Base-by-base conservation (phyloP, 2,888 invertebrate species). In the Aphrophora alni region DNA sequence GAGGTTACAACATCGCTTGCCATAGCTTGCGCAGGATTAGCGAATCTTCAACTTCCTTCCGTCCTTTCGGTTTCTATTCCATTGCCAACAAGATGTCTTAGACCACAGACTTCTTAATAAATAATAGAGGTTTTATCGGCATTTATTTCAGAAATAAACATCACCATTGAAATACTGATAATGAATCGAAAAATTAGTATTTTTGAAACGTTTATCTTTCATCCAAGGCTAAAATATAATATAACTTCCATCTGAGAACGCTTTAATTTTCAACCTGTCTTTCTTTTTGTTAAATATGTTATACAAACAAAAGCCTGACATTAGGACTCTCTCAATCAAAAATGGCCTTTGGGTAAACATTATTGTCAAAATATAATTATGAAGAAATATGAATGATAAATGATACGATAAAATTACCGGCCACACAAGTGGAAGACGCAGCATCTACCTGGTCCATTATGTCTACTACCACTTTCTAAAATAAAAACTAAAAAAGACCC, bases 1-100 rank as follows among this genome's bases (percentile, higher is more conserved):
- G 71, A 17, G 26, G 78, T 78, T 78, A 72, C 78, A 70, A 38
- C 72, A 78, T 38, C 44, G 72, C 71, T 33, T 21, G 21, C 33
- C 33, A n/a, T n/a, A n/a, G n/a, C n/a, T n/a, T n/a, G 59, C 59
- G 59, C 59, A 59, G 59, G 59, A 59, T 21, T 59, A 59, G 59
- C 59, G 59, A 59, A 59, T 59, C 59, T 59, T 59, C 21, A 21
- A 59, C 59, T 59, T 59, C 59, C 59, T 59, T 59, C 59, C 59
- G n/a, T 59, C 59, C 59, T 59, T 59, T 59, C 59, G 21, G 21
- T 59, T 59, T 59, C 59, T 59, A 59, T 59, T 59, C 59, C 59
- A 59, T 17, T 44, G 44, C 44, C 44, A 17, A 21, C 59, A n/a
- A 0, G 59, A 59, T n/a, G 59, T 21, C 59, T 59, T 3, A 4